Evolutionary conservation across 2,797 vertebrate genomes (phyloP).

Genomic region (Sebastes taczanowskii): DNA sequence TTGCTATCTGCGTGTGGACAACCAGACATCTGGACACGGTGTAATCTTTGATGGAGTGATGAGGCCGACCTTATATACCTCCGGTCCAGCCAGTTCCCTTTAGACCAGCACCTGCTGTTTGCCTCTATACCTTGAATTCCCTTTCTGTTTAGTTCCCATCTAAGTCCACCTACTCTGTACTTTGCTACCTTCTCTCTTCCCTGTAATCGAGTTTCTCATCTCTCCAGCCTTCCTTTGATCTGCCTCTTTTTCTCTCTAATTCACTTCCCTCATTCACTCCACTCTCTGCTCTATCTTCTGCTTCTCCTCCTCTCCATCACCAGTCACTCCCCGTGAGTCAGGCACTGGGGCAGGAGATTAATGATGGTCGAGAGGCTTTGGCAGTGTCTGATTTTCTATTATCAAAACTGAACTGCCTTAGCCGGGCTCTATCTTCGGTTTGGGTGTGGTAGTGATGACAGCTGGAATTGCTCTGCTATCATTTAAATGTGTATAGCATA

Average conservation of each 20-base stretch:
- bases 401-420: constrained; percentile 71
- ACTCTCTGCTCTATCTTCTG: constrained; percentile 31
- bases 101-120: constrained; percentile 26
- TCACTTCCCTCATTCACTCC: constrained; percentile 53
- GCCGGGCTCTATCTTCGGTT: constrained; percentile 60
- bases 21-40: constrained; percentile 49
- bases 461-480: constrained; percentile 71
- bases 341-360: constrained; percentile 70
- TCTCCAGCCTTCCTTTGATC: constrained; percentile 48
- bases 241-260: constrained; percentile 50
- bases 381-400: constrained; percentile 77
- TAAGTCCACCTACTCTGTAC: constrained; percentile 18
- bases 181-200: constrained; percentile 24
- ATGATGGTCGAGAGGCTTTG: constrained; percentile 72
- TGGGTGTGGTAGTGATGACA: constrained; percentile 49
- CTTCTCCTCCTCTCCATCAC: constrained; percentile 59
- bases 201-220: constrained; percentile 59
- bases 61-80: constrained; percentile 49
- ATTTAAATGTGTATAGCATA: constrained; percentile 68
- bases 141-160: constrained; percentile 30
- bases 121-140: constrained; percentile 35
- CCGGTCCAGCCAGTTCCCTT: constrained; percentile 20
- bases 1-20: constrained; percentile 60
- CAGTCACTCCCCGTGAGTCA: constrained; percentile 58
- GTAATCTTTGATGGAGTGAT: constrained; percentile 60